Base-by-base conservation (phyloP, 2,797 vertebrate species). In the Eurystomus glaucurus region DNA sequence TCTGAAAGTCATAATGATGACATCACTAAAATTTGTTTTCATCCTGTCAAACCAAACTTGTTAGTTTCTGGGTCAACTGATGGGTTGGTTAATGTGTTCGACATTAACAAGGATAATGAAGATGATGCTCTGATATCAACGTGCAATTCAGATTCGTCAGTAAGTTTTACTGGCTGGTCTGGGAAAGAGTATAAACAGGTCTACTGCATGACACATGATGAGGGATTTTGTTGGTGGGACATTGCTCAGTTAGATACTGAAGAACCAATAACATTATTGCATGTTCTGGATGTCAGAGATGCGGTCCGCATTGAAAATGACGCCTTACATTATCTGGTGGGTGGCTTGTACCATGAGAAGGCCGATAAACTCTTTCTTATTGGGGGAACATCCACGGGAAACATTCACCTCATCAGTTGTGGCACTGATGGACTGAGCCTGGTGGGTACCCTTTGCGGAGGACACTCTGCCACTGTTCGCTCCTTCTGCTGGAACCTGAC, bases 1-100 rank as follows among this genome's bases (percentile, higher is more conserved):
- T 99, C 99, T 1, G 99, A 99, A 98, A 99, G 99, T 10, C 99
- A 99, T 94, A 99, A 98, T 41, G 99, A 99, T 92, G 99, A 99
- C 92, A 87, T 99, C 98, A 99, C 99, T 29, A 98, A 98, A 83
- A 98, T 99, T 51, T 71, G 98, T 76, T 99, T 99, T 95, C 99
- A 99, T 93, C 99, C 99, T 19, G 22, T 23, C 0, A 85, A 99
- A 65, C 98, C 98, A 21, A 99, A 98, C 96, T 97, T 99, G 33
- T 45, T 99, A 23, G 98, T 98, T 11, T 99, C 99, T 0, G 98
- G 99, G 46, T 99, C 99, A 52, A 99, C 99, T 0, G 99, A 99
- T 45, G 99, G 99, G 19, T 98, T 99, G 8, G 99, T 99, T 15
- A 99, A 99, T 3, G 98, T 99, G 46, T 99, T 99, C 1, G 99